Evolutionary conservation across 1,140 invertebrate species (phyloP).

Genomic region (Choristoneura fumiferana): DNA sequence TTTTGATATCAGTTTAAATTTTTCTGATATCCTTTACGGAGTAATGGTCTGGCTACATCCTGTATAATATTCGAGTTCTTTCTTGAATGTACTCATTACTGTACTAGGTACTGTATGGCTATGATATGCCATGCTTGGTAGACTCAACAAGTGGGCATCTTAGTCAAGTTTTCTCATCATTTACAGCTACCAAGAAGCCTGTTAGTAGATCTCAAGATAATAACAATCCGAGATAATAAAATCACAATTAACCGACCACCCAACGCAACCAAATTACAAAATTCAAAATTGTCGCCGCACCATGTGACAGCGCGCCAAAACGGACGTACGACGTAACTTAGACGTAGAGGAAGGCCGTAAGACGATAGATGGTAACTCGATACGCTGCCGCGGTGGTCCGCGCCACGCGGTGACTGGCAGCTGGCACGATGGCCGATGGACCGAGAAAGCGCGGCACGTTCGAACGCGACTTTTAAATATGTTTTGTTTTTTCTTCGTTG

Average conservation of each 20-base stretch:
- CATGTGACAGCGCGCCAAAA: conserved; percentile 65
- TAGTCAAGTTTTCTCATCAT: no score
- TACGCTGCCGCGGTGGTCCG: conserved; percentile 62
- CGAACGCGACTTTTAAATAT: conserved; percentile 41
- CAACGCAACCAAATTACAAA: conserved; percentile 29
- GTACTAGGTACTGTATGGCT: no score
- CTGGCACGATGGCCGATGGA: conserved; percentile 73
- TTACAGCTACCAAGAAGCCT: no score
- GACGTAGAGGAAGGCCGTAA: conserved; percentile 72
- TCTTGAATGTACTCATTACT: no score
- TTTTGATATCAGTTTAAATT: no score
- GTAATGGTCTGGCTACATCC: no score
- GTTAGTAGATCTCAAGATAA: no score
- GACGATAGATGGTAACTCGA: conserved; percentile 71
- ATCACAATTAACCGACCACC: conserved; percentile 8
- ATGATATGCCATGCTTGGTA: no score
- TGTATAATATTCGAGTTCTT: no score
- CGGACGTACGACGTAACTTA: conserved; percentile 71
- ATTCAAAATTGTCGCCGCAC: conserved; percentile 56
- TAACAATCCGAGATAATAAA: background rate
- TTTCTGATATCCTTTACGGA: no score
- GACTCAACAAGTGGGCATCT: no score
- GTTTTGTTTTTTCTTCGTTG: conserved; percentile 26
- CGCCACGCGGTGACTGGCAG: conserved; percentile 59
- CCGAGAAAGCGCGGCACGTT: conserved; percentile 73